Evolutionary conservation across 2,797 vertebrate species (phyloP), one percentile per base, ranked within the genome.

Genomic region (Xenopus petersii): DNA sequence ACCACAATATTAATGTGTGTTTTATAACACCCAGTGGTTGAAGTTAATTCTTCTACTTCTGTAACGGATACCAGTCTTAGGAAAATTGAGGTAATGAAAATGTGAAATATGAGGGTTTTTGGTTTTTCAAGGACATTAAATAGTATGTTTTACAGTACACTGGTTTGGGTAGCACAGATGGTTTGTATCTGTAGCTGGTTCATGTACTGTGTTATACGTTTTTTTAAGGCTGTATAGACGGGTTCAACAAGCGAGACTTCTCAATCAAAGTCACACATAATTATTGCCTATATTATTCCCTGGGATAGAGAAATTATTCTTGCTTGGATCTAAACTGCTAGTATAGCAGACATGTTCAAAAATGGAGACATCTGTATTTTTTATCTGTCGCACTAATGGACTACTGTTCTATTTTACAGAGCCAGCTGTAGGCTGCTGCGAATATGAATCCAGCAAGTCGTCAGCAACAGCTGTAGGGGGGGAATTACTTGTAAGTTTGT

Each of bases 141-240:
- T 68, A 63, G 64, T 69, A 16, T 26, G 46, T 36, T 55, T 61
- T 61, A 70, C 42, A 36, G 55, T 48, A 15, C 36, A 64, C 56
- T 69, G 54, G 46, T 54, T 54, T 7, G 24, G 71, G 65, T 24
- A 7, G 66, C 36, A 70, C 74, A 84, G 64, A 86, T 75, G 80
- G 75, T 84, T 83, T 77, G 21, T 64, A 73, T 83, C 77, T 74
- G 73, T 77, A 75, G 84, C 75, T 75, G 83, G 74, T 48, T 73
- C 30, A 49, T 64, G 74, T 69, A 64, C 48, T n/a, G 47, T 83
- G 83, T 64, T 79, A 60, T 21, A 21, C 21, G 21, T 21, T 79
- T 84, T 51, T 71, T 83, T 63, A 70, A 49, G 24, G 58, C 70
- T 75, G 56, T 79, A 67, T 81, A 68, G 73, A 77, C 70, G 6